Evolutionary conservation across 2,797 vertebrate genomes (phyloP).

Genomic region (Danio albolineatus): DNA sequence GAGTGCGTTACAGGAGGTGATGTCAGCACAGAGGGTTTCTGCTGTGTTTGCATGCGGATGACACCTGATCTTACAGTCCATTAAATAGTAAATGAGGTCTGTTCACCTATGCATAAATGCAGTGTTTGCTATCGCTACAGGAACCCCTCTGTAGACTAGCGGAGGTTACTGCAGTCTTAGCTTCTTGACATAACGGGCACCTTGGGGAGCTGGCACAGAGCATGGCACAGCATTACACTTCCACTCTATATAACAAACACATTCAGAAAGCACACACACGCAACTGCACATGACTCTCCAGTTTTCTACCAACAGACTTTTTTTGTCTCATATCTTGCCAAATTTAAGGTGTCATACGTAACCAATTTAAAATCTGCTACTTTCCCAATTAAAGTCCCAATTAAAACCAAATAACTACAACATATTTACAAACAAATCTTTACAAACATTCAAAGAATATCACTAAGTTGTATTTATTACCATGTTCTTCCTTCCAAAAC

Average conservation of each 20-base stretch:
- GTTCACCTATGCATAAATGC: conserved; percentile 51
- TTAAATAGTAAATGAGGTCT: conserved; percentile 52
- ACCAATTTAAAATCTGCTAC: neutral
- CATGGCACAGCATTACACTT: conserved; percentile 54
- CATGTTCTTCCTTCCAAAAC: neutral
- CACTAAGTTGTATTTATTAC: neutral
- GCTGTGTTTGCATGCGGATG: conserved; percentile 32
- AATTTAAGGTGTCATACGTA: neutral
- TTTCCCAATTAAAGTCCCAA: neutral
- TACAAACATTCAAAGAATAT: neutral
- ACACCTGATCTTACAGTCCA: conserved; percentile 36
- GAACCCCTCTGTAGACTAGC: conserved; percentile 66
- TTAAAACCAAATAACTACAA: no score
- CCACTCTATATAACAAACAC: conserved; percentile 26
- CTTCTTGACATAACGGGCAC: conserved; percentile 74
- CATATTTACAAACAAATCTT: no score
- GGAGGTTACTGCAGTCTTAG: conserved; percentile 78
- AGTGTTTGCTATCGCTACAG: conserved; percentile 61
- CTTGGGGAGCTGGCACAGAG: conserved; percentile 74
- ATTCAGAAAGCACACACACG: neutral
- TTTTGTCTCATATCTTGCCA: neutral
- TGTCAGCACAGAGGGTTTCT: conserved; percentile 41
- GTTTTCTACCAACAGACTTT: neutral
- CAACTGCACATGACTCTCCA: neutral
- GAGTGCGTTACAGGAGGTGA: conserved; percentile 48